Conservation (phyloP, 53 echinoderm and acorn worm genomes). For the Glandiceps talaboti region DNA sequence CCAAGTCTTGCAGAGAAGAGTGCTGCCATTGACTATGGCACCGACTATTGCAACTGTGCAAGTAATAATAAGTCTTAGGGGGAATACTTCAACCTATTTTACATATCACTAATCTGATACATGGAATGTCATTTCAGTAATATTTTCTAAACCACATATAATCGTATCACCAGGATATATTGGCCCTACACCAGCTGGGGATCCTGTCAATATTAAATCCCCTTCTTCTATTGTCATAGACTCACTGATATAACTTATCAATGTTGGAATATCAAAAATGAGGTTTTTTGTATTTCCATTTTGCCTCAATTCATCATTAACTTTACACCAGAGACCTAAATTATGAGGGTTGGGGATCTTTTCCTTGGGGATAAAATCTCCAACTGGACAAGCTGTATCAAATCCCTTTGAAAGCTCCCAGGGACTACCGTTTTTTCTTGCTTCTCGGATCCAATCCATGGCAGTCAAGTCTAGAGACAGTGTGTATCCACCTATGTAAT, state of each 20-base stretch:
- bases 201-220: conserved; percentile 76
- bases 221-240: conserved; percentile 79
- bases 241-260: conserved; percentile 81
- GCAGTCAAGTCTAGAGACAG: conserved; percentile 93
- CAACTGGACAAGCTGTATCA: conserved; percentile 86
- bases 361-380: conserved; percentile 45
- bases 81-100: too few species aligned
- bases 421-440: conserved; percentile 73
- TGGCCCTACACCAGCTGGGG: conserved; percentile 88
- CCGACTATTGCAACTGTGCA: too few species aligned
- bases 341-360: conserved; percentile 40
- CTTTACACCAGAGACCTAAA: conserved; percentile 64
- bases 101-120: too few species aligned
- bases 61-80: too few species aligned
- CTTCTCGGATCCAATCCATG: conserved; percentile 58
- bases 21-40: too few species aligned
- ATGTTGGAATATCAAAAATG: conserved; percentile 59
- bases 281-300: conserved; percentile 82
- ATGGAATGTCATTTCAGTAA: conserved; percentile 23
- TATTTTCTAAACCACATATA: conserved; percentile 54
- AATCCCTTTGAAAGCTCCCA: conserved; percentile 87
- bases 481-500: conserved; percentile 72
- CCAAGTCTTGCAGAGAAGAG: too few species aligned
- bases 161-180: conserved; percentile 59
- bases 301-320: conserved; percentile 63